Evolutionary conservation across 1,140 invertebrate genomes (phyloP), one percentile per base, ranked within the genome.

Genomic region (Pissodes strobi): DNA sequence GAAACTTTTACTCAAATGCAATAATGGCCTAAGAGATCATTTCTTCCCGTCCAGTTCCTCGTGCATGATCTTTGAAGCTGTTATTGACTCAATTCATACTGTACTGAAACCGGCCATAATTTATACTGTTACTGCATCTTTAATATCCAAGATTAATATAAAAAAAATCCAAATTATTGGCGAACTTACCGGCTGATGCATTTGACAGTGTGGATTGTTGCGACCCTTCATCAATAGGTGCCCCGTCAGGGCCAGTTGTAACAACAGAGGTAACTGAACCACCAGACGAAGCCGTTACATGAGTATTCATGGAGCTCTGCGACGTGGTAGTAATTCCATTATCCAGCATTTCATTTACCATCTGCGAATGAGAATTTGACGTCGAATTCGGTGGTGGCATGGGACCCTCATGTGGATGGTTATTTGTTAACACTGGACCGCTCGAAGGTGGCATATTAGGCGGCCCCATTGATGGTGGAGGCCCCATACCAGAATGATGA

Each of bases 171-270:
- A n/a, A n/a, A n/a, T n/a, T n/a, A n/a, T 23, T 18, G 1, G 3
- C n/a, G 12, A 27, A 59, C 66, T 79, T 76, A 92, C 90, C 90
- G 74, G 90, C 91, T 53, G 92, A 94, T 39, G 92, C 90, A 80
- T 94, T 94, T 46, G 91, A 94, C 56, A 94, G 83, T 61, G 92
- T 95, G 67, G 92, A 94, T 78, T 95, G 93, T 74, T 95, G 93
- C 69, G 90, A 93, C 67, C 89, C 92, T 80, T 95, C 93, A 78
- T 95, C 92, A 61, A 94, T 83, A 19, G 89, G 86, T 48, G 90
- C 86, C 37, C 92, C 92, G 82, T 94, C 92, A 2, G 92, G 91
- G 18, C 92, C 92, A 38, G 91, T 93, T 58, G 91, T 92, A 69
- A 92, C 89, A 53, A 93, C 87, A 43, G 89, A 88, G n/a, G 90